Evolutionary conservation across 2,113 vertebrate genomes (phyloP).

Genomic region (Mystacornis crossleyi): DNA sequence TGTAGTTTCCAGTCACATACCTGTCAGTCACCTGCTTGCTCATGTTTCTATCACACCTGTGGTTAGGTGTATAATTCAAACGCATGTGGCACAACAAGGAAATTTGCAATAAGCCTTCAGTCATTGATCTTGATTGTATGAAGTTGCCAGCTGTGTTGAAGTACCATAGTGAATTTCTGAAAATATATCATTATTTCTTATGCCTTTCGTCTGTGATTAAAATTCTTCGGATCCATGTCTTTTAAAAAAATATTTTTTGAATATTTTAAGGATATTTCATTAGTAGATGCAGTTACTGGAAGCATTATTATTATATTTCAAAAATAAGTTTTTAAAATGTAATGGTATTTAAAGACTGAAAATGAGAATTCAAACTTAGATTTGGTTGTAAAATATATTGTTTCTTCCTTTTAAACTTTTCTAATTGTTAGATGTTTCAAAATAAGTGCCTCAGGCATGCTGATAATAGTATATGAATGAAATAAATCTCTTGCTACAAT

Average conservation of each 20-base stretch:
- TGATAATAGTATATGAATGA: constrained; percentile 8
- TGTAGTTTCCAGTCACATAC: background rate
- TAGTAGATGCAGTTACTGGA: background rate
- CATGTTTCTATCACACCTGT: background rate
- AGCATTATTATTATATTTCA: background rate
- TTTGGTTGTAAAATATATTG: background rate
- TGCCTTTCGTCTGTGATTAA: background rate
- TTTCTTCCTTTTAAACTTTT: background rate
- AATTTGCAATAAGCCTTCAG: background rate
- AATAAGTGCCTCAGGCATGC: background rate
- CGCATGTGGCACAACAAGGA: background rate
- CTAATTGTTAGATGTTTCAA: background rate
- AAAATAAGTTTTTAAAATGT: background rate
- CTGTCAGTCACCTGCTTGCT: background rate
- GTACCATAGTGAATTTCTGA: background rate
- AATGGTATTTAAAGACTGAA: constrained; percentile 15
- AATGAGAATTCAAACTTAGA: background rate
- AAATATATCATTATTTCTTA: background rate
- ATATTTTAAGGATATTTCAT: background rate
- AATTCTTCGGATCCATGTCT: background rate
- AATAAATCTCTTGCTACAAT: background rate
- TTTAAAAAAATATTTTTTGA: background rate
- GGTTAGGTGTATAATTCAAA: background rate
- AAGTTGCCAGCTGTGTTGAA: background rate
- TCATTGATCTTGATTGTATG: rapidly evolving